Base-by-base conservation (phyloP, 2,113 vertebrate genomes). In the Lates calcarifer region DNA sequence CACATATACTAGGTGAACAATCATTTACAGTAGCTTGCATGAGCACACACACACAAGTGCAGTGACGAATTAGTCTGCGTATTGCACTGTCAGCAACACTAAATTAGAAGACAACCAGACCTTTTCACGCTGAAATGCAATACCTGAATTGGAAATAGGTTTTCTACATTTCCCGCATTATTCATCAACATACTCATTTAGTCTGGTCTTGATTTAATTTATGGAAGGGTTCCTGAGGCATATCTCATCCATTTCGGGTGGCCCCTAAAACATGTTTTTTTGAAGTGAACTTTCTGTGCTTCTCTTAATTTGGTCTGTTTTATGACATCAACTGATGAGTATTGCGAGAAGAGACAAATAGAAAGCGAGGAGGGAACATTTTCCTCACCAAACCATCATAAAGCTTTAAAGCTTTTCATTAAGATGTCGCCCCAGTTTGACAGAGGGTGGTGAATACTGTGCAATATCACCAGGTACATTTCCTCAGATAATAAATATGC, bases 101-200 rank as follows among this genome's bases (percentile, higher is more conserved):
- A 79, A 76, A 77, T 85, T 77, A 80, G 51, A 74, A 61, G 47
- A 49, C 55, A 82, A 68, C 45, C 67, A 78, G 53, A 60, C 45
- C 41, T 55, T 81, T 89, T 69, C 37, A 53, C 0, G 13, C 24
- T 77, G 39, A 87, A 87, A 84, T 76, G 53, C 47, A 84, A 79
- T 63, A 77, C 58, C 57, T 79, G 66, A 76, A 81, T 43, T 69
- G 74, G 57, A 87, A 86, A 86, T 28, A 43, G 49, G 37, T 55
- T 85, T 77, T 71, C 78, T 37, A 22, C 61, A 73, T 77, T 77
- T 60, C 26, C 31, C 53, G n/a, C 6, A 33, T 79, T 79, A 66
- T 81, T 84, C n/a, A 79, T 87, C 70, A 85, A 66, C 68, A 33
- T 28, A 28, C 55, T 79, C 56, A 57, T 83, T 90, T 72, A 62